Conservation (phyloP, 1,140 invertebrate genomes). For the Aphelenchoides avenae region DNA sequence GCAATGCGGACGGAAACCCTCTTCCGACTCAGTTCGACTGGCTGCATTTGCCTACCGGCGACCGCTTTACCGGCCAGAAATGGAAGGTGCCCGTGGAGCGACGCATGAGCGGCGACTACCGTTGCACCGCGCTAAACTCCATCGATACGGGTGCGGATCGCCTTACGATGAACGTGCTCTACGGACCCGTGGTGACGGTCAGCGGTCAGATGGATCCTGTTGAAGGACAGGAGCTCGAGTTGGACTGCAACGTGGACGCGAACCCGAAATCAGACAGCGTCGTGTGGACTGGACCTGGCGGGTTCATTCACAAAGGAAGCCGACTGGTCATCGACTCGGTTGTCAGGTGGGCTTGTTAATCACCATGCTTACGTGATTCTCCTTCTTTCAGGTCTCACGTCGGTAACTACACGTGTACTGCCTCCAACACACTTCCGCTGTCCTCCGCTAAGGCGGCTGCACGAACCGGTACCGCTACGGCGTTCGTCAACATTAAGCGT, state of each 20-base stretch:
- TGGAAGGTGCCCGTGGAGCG: slow-evolving; percentile 29
- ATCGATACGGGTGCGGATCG: slow-evolving; percentile 22
- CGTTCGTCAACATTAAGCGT: slow-evolving; percentile 34
- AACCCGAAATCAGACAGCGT: slow-evolving; percentile 30
- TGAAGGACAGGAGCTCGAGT: slow-evolving; percentile 37
- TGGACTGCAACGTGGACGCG: slow-evolving; percentile 38
- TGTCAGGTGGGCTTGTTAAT: slow-evolving; percentile 13
- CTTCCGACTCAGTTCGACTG: slow-evolving; percentile 29
- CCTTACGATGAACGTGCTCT: slow-evolving; percentile 34
- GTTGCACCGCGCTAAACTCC: slow-evolving; percentile 29
- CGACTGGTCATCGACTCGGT: slow-evolving; percentile 25
- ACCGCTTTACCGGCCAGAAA: slow-evolving; percentile 8
- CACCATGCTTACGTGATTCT: neutral
- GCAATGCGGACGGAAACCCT: slow-evolving; percentile 35
- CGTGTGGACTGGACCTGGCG: slow-evolving; percentile 36
- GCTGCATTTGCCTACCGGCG: slow-evolving; percentile 30
- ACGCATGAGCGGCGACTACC: slow-evolving; percentile 25
- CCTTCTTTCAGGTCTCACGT: slow-evolving; percentile 21
- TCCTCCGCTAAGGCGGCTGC: slow-evolving; percentile 1
- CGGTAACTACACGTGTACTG: slow-evolving; percentile 42
- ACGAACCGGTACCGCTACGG: slow-evolving; percentile 18
- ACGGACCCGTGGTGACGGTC: slow-evolving; percentile 24
- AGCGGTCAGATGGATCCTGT: slow-evolving; percentile 19
- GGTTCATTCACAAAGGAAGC: slow-evolving; percentile 29
- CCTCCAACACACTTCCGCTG: slow-evolving; percentile 26